Percentiles rank a stretch among this genome's conserved stretches.
Conservation (phyloP, 2,888 invertebrate species). For the Auanema sp. region DNA sequence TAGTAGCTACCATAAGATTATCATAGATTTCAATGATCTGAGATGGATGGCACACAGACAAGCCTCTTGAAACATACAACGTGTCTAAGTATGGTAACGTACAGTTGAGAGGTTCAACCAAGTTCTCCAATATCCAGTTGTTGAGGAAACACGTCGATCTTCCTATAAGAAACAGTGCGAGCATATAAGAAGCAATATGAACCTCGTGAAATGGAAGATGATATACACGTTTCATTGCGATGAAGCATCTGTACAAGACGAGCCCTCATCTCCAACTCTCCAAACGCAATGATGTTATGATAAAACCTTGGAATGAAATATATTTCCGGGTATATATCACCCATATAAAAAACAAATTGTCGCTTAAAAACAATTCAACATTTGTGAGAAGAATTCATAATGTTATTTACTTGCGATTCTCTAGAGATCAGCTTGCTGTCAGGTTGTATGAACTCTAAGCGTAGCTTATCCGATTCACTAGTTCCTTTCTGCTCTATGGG, state of each 20-base stretch:
- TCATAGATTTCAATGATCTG: slow-evolving; percentile 9
- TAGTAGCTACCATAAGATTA: neutral
- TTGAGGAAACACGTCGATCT: slow-evolving; percentile 19
- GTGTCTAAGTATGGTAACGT: slow-evolving; percentile 11
- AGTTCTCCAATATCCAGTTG: slow-evolving; percentile 13
- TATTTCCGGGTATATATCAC: slow-evolving; percentile 18
- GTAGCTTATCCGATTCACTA: neutral
- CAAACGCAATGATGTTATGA: slow-evolving; percentile 8
- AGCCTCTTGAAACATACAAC: slow-evolving; percentile 6
- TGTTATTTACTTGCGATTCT: too few species aligned
- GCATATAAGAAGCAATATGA: too few species aligned
- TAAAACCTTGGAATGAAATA: slow-evolving; percentile 20
- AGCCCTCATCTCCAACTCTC: slow-evolving; percentile 10
- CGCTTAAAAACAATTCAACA: slow-evolving; percentile 3
- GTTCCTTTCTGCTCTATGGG: neutral
- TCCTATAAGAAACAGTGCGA: slow-evolving; percentile 8
- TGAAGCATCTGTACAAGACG: slow-evolving; percentile 11
- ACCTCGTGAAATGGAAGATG: too few species aligned
- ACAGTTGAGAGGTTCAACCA: slow-evolving; percentile 15
- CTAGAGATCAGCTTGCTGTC: too few species aligned
- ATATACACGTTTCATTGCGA: slow-evolving; percentile 12
- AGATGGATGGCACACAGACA: slow-evolving; percentile 4
- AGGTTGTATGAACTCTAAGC: neutral
- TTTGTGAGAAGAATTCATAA: too few species aligned
- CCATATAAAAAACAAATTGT: slow-evolving; percentile 19